Conservation (phyloP, 2,113 vertebrate species). For the Hippocampus comes region DNA sequence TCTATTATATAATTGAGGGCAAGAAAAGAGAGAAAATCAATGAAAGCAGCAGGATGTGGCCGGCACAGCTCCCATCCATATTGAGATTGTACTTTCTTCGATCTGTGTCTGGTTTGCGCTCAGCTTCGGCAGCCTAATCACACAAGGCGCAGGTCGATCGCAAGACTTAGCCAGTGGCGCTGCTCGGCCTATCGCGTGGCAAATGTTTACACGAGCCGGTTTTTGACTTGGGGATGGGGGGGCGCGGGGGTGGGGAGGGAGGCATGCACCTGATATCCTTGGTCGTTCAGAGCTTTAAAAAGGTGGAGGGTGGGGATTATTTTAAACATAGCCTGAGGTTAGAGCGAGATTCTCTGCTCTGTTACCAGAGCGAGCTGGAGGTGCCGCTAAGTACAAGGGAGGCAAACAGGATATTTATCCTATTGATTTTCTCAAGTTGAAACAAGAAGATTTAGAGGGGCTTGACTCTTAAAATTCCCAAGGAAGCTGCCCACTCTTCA, state of each 20-base stretch:
- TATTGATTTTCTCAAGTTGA: slow-evolving; percentile 76
- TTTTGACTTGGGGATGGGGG: slow-evolving; percentile 26
- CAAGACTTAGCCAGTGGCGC: slow-evolving; percentile 64
- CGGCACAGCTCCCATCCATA: slow-evolving; percentile 61
- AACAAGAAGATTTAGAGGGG: slow-evolving; percentile 75
- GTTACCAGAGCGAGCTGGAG: slow-evolving; percentile 61
- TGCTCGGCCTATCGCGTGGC: slow-evolving; percentile 49
- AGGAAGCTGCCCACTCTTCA: slow-evolving; percentile 56
- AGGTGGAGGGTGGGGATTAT: slow-evolving; percentile 67
- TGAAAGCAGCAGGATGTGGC: slow-evolving; percentile 70
- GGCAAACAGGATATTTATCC: slow-evolving; percentile 74
- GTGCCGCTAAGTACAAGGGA: slow-evolving; percentile 63
- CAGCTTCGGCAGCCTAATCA: slow-evolving; percentile 72
- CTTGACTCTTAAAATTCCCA: slow-evolving; percentile 77
- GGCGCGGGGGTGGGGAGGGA: not conserved
- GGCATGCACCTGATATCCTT: slow-evolving; percentile 66
- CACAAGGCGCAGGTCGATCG: slow-evolving; percentile 69
- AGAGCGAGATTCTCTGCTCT: slow-evolving; percentile 67
- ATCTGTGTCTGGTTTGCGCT: slow-evolving; percentile 68
- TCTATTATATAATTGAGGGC: slow-evolving; percentile 79
- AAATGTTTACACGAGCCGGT: slow-evolving; percentile 68
- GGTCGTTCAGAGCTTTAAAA: slow-evolving; percentile 62
- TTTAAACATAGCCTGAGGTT: slow-evolving; percentile 78
- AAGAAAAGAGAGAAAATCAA: slow-evolving; percentile 71
- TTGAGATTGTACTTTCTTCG: slow-evolving; percentile 67